These are phyloP conservation scores for Deladenus siricidicola DNA, from an alignment of 2,888 invertebrate genomes.

Conservation along the genomic window DNA sequence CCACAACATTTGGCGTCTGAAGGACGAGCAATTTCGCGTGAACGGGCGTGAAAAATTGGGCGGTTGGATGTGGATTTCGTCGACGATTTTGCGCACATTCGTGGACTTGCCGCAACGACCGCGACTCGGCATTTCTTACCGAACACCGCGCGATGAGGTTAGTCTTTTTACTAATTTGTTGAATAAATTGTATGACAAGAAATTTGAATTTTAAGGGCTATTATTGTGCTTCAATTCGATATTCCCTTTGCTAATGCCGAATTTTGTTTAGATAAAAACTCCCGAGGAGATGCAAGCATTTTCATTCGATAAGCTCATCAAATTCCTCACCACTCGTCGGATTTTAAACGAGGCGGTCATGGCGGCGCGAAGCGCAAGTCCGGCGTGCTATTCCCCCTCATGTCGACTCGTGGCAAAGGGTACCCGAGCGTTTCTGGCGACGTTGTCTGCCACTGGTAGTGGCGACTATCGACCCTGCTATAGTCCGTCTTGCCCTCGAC, in stretches of 20 bases:
- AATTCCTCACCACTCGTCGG: neutral
- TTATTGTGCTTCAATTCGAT: too few relatives aligned
- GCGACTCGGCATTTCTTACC: neutral
- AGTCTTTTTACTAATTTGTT: too few relatives aligned
- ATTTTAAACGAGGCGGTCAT: neutral
- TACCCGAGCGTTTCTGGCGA: neutral
- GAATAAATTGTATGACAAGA: too few relatives aligned
- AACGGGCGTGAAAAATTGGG: conserved; percentile 71
- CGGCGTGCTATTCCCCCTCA: conserved; percentile 23
- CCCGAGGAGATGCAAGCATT: too few relatives aligned
- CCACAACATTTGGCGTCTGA: conserved; percentile 65
- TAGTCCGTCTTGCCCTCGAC: conserved; percentile 15
- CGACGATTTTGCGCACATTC: conserved; percentile 9
- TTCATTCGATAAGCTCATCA: neutral
- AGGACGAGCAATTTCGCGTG: conserved; percentile 92
- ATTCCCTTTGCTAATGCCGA: too few relatives aligned
- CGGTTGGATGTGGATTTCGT: conserved; percentile 34
- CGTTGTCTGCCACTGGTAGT: neutral
- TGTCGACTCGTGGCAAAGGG: conserved; percentile 14
- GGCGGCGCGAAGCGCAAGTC: neutral
- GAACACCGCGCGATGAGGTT: neutral
- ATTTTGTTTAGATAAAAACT: too few relatives aligned
- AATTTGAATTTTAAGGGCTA: neutral
- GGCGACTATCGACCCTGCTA: conserved; percentile 14
- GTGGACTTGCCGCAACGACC: conserved; percentile 23